phyloP scores from a whole-genome alignment of 2,113 vertebrate genomes.

The Sprattus sprattus region DNA sequence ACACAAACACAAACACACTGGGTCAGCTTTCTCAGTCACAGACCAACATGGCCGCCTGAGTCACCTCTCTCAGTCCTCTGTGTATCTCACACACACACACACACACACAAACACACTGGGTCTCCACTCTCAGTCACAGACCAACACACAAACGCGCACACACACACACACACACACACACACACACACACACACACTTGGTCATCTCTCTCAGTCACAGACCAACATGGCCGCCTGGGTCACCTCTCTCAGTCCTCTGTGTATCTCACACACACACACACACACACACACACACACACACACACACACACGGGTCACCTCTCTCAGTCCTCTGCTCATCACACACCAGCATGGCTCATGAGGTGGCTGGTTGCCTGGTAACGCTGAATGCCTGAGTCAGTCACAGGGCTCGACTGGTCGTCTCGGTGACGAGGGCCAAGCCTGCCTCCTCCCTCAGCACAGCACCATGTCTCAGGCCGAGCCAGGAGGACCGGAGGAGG shows the following conservation, averaged over 20 bases:
- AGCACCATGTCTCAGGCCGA: background rate
- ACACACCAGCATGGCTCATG: background rate
- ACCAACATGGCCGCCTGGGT: too few species aligned
- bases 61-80: too few species aligned
- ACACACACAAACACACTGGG: background rate
- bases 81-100: too few species aligned
- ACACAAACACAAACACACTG: too few species aligned
- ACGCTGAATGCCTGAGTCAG: background rate
- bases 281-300: background rate
- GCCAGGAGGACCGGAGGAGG: background rate
- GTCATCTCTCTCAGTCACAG: too few species aligned
- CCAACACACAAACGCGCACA: too few species aligned
- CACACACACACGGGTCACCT: too few species aligned
- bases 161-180: too few species aligned
- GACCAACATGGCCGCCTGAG: too few species aligned
- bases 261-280: background rate
- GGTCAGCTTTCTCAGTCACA: too few species aligned
- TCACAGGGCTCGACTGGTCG: background rate
- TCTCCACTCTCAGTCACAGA: too few species aligned
- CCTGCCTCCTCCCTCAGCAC: background rate
- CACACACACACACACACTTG: background rate
- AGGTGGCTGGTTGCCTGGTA: background rate
- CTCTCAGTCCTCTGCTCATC: background rate
- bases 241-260: too few species aligned
- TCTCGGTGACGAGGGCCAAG: background rate